Evolutionary conservation across 2,113 vertebrate genomes (phyloP), one percentile per base, ranked within the genome.

Genomic region (Petrocephalus zakoni): DNA sequence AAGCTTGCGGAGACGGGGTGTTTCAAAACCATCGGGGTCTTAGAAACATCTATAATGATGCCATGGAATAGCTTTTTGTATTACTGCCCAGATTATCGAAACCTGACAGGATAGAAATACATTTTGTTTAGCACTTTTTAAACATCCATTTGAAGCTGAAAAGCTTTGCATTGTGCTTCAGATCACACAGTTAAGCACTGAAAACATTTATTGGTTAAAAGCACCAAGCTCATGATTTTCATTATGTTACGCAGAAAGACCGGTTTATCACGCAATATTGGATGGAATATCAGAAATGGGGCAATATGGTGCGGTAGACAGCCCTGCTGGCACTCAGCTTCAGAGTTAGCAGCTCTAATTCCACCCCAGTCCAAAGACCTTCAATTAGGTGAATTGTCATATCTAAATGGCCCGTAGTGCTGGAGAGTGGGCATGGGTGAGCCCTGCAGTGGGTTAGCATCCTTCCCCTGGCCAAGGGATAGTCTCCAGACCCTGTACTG

Each of bases 31-130:
- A 88, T 94, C 91, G 85, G 93, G 93, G 89, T 94, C 93, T 92
- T 91, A 91, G 91, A 61, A 89, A 90, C 92, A 94, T 96, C 93
- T 92, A 92, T 96, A 96, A 96, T 93, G 94, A 93, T 91, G 92
- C 92, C 91, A 91, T 91, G 72, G 72, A 78, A 78, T 78, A 19
- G 72, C 34, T 78, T 37, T 78, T 37, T 17, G 34, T 42, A 8
- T 2, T 19, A 37, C 72, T 42, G 34, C 34, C 34, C 29, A 78
- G 72, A 78, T 78, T 68, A 68, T 68, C n/a, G 1, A 68, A 68
- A 68, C 61, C 10, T 68, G 61, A 68, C n/a, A 29, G 61, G 10
- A 29, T 1, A 68, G 61, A 64, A 64, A 64, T 25, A 64, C 61
- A 64, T 64, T 64, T 64, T 64, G 61, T 64, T 64, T 64, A 64